phyloP scores from a whole-genome alignment of 2,888 invertebrate genomes.

The Brachypalpus laphriformis region DNA sequence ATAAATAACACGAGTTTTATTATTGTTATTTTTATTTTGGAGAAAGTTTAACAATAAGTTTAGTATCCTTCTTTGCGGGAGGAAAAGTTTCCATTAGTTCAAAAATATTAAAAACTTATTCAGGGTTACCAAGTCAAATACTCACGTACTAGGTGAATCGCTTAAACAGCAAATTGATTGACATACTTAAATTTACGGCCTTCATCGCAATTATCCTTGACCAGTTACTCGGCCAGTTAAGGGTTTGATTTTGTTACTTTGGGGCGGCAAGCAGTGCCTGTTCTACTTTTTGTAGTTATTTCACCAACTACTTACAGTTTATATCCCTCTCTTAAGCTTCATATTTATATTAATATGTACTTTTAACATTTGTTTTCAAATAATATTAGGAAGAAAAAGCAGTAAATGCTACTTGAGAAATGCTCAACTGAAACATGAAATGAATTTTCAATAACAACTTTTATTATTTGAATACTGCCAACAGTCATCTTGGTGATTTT shows the following conservation, averaged over 20 bases:
- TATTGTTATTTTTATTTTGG: background rate
- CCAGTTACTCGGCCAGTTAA: background rate
- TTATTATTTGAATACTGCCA: too few relatives aligned
- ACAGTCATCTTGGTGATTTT: too few relatives aligned
- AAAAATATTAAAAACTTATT: background rate
- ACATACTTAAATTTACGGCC: constrained; percentile 8
- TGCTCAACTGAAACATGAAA: too few relatives aligned
- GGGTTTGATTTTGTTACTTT: constrained; percentile 34
- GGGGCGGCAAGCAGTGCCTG: background rate
- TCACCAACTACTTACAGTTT: background rate
- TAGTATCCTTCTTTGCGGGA: background rate
- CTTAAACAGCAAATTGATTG: constrained; percentile 24
- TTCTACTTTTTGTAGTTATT: background rate
- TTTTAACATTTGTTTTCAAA: too few relatives aligned
- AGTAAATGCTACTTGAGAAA: too few relatives aligned
- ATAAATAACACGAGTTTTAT: background rate
- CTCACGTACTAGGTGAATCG: background rate
- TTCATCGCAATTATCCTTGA: constrained; percentile 27
- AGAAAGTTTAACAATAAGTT: background rate
- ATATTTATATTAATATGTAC: too few relatives aligned
- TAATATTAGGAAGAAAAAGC: too few relatives aligned
- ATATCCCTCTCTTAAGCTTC: background rate
- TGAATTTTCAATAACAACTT: too few relatives aligned
- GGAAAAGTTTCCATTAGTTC: background rate
- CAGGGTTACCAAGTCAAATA: background rate